These are phyloP conservation scores for Vulpes ferrilata DNA, from an alignment of 2,113 vertebrate species.

Conservation along the genomic window DNA sequence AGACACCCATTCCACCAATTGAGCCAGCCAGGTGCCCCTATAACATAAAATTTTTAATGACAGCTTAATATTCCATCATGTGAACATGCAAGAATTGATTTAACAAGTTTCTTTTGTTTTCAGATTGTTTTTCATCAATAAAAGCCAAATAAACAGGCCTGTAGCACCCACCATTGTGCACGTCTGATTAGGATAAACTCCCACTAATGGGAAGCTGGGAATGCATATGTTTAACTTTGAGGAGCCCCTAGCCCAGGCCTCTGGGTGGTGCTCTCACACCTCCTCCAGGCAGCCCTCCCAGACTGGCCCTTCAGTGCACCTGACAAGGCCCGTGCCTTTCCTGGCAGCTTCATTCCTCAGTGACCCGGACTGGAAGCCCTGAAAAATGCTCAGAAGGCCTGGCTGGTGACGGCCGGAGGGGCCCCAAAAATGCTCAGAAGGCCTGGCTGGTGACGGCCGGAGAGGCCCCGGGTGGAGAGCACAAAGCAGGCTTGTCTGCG, in stretches of 20 bases:
- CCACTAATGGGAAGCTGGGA: background rate
- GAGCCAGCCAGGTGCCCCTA: background rate
- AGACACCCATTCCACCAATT: background rate
- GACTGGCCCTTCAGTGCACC: background rate
- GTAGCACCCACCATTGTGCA: background rate
- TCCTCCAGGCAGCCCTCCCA: conserved; percentile 59
- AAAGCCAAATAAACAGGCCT: background rate
- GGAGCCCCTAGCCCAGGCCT: background rate
- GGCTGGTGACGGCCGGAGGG: background rate
- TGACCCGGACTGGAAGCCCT: background rate
- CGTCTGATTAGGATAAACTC: background rate
- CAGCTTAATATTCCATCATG: background rate
- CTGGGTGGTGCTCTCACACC: background rate
- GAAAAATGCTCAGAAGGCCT: background rate
- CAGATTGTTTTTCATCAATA: background rate
- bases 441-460: background rate
- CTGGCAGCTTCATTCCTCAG: background rate
- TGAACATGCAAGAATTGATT: background rate
- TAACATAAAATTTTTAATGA: background rate
- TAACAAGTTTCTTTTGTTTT: conserved; percentile 14
- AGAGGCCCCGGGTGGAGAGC: background rate
- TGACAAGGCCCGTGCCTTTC: background rate
- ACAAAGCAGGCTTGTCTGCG: conserved; percentile 65
- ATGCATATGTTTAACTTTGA: background rate
- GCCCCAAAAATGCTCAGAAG: background rate